These are phyloP conservation scores for Hippocampus mohnikei DNA, from an alignment of 2,113 vertebrate species.

Conservation along the genomic window DNA sequence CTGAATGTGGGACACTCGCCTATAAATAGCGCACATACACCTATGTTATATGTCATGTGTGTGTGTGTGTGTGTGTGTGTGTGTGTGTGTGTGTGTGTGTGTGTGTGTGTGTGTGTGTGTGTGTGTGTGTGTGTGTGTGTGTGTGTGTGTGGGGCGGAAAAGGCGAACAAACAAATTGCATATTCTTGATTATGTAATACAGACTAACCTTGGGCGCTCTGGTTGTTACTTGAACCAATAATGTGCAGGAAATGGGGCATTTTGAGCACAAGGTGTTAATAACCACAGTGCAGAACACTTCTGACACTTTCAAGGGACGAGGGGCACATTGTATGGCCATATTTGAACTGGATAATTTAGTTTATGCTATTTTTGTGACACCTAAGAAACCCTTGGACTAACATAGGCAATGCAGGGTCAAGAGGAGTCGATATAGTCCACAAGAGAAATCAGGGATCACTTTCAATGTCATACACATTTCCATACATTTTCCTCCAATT, in stretches of 20 bases:
- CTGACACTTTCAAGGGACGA: background rate
- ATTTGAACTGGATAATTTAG: no score
- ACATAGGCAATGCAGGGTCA: no score
- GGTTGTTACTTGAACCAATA: background rate
- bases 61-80: background rate
- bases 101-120: background rate
- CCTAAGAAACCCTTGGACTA: no score
- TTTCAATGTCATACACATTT: background rate
- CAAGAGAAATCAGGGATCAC: background rate
- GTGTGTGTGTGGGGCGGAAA: background rate
- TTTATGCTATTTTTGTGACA: no score
- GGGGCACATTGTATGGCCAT: no score
- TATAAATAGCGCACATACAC: constrained; percentile 57
- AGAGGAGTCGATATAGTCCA: background rate
- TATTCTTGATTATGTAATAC: constrained; percentile 51
- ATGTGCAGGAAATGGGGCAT: background rate
- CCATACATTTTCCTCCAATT: background rate
- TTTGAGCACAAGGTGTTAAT: background rate
- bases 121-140: background rate
- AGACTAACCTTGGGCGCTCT: constrained; percentile 32
- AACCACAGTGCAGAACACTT: background rate
- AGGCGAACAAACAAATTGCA: constrained; percentile 35
- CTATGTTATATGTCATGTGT: constrained; percentile 25
- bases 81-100: no score
- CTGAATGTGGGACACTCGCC: constrained; percentile 54